Percentiles rank a stretch among this genome's conserved stretches.
Evolutionary conservation across 37 sponge, comb jelly and placozoan genomes (phyloP).

Genomic region (Dysidea cf. avara): DNA sequence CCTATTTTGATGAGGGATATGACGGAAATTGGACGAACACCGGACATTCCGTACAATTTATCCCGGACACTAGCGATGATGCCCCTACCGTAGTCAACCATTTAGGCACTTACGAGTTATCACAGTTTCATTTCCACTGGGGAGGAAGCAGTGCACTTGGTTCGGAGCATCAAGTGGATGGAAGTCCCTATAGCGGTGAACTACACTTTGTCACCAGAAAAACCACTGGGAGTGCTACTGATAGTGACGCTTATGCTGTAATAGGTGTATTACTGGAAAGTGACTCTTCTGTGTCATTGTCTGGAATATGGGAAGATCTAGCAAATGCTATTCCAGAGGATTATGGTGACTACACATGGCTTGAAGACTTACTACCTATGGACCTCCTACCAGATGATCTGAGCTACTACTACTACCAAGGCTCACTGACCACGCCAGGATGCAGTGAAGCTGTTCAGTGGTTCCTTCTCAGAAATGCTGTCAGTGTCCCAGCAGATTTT

Average conservation of each 20-base stretch:
- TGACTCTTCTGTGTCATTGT: neutral
- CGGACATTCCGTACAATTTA: too few species aligned
- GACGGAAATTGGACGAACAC: too few species aligned
- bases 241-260: conserved; percentile 6
- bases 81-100: too few species aligned
- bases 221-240: neutral
- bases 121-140: too few species aligned
- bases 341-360: neutral
- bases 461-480: conserved; percentile 48
- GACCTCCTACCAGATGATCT: conserved; percentile 32
- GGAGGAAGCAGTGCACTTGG: too few species aligned
- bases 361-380: neutral
- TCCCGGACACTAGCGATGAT: too few species aligned
- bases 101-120: too few species aligned
- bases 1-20: too few species aligned
- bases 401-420: conserved; percentile 55
- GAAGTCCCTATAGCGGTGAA: too few species aligned
- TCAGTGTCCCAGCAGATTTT: conserved; percentile 16
- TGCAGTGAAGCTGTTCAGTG: conserved; percentile 63
- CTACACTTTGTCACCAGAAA: too few species aligned
- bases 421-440: conserved; percentile 62
- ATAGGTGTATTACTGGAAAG: conserved; percentile 35
- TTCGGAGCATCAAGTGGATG: too few species aligned
- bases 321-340: neutral
- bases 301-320: conserved; percentile 19